Evolutionary conservation across 2,888 invertebrate genomes (phyloP), one percentile per base, ranked within the genome.

Genomic region (Myopa testacea): DNA sequence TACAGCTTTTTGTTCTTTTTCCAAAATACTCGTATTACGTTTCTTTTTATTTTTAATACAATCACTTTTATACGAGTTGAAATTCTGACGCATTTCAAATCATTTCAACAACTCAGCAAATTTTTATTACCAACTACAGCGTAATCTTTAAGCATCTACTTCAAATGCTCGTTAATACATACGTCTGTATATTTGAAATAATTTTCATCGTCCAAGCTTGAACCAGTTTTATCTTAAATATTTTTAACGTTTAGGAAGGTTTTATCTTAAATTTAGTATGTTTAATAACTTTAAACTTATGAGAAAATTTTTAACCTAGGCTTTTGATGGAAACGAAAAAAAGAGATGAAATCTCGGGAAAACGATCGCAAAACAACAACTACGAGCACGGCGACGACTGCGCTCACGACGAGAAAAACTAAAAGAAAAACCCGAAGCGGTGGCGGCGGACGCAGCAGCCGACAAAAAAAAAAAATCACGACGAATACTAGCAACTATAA

Each of bases 391-490:
- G 34, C 62, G 34, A 38, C 38, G 65, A 34, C 38, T 34, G 38
- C 65, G 38, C 2, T n/a, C 38, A n/a, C 55, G 55, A 65, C 19
- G 14, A 37, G 45, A 50, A 63, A 45, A 55, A 63, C 45, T 12
- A 72, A 38, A 62, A 63, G 34, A 60, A 62, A 55, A 26, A 79
- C 73, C 63, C 50, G 52, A 38, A 40, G 40, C 72, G 50, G 14
- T 40, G 40, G 75, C 77, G 45, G 10, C 45, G 45, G 45, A 6
- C 2, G 10, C 45, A 10, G 45, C 45, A 45, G 45, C 45, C 6
- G 45, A 10, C 45, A 58, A 75, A 68, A 45, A 58, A 75, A 68
- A 45, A 19, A 68, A 60, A 55, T 75, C 60, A 69, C 75, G 69
- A 60, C 60, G 37, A 26, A 6, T 45, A 45, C 6, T 45, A 45